Percentiles rank a stretch among this genome's conserved stretches.
Conservation (phyloP, 2,797 vertebrate species). For the Microtus californicus region DNA sequence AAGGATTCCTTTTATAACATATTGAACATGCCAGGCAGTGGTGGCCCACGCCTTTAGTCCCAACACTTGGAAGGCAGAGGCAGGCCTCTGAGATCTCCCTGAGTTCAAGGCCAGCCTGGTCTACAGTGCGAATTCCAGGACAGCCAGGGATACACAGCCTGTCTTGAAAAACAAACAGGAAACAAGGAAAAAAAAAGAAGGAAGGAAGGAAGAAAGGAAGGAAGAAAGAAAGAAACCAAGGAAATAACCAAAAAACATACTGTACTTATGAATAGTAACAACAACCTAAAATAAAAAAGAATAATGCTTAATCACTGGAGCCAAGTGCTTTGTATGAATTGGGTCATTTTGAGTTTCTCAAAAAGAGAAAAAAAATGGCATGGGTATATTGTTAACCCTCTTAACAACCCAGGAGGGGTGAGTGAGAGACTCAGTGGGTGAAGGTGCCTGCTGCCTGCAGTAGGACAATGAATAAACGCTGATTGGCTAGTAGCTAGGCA, state of each 20-base stretch:
- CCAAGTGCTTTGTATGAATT: background rate
- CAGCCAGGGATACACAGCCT: background rate
- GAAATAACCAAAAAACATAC: background rate
- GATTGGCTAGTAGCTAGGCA: too few species aligned
- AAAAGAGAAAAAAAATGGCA: background rate
- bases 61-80: background rate
- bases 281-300: background rate
- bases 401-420: slow-evolving; percentile 18
- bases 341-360: slow-evolving; percentile 38
- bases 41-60: background rate
- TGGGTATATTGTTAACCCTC: background rate
- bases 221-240: background rate
- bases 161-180: background rate
- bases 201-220: background rate
- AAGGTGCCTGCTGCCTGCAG: too few species aligned
- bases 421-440: background rate
- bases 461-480: too few species aligned
- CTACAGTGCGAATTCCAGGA: background rate
- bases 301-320: background rate
- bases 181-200: background rate
- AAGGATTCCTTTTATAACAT: background rate
- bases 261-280: background rate
- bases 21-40: background rate
- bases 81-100: background rate
- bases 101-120: background rate